Conservation (phyloP, 2,797 vertebrate species). For the Microchirus variegatus region DNA sequence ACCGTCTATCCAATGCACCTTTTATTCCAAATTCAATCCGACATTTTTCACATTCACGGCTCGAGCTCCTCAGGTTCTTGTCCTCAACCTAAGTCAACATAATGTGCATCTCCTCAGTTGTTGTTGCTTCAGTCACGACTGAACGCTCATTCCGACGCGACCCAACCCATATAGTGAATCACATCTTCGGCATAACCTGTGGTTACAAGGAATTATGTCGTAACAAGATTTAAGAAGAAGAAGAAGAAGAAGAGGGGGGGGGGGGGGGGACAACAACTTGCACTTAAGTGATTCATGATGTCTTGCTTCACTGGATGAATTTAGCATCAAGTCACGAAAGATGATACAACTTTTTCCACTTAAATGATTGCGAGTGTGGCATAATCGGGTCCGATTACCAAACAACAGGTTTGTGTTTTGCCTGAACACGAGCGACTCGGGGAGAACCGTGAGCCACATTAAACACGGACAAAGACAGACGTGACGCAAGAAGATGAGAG, state of each 20-base stretch:
- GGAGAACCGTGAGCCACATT: background rate
- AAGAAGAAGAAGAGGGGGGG: no score
- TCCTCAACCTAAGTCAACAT: background rate
- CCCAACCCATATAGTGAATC: conserved; percentile 2
- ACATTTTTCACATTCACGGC: background rate
- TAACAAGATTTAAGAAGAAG: conserved; percentile 5
- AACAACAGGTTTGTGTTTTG: conserved; percentile 2
- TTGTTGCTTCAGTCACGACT: conserved; percentile 9
- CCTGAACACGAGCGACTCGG: background rate
- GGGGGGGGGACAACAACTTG: conserved; percentile 1
- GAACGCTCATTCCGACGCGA: conserved; percentile 7
- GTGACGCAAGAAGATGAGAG: background rate
- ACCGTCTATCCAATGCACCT: conserved; percentile 2
- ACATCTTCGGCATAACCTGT: conserved; percentile 7
- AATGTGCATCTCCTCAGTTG: background rate
- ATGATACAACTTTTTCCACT: background rate
- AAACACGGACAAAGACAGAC: background rate
- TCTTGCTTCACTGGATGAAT: conserved; percentile 7
- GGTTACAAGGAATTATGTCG: conserved; percentile 17
- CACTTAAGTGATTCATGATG: conserved; percentile 9
- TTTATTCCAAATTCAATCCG: background rate
- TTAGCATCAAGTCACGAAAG: background rate
- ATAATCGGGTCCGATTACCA: background rate
- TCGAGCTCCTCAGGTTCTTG: background rate
- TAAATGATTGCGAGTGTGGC: background rate